phyloP scores from a whole-genome alignment of 30 jellyfish, hydroid and myxozoan genomes.

The Catostylus mosaicus region DNA sequence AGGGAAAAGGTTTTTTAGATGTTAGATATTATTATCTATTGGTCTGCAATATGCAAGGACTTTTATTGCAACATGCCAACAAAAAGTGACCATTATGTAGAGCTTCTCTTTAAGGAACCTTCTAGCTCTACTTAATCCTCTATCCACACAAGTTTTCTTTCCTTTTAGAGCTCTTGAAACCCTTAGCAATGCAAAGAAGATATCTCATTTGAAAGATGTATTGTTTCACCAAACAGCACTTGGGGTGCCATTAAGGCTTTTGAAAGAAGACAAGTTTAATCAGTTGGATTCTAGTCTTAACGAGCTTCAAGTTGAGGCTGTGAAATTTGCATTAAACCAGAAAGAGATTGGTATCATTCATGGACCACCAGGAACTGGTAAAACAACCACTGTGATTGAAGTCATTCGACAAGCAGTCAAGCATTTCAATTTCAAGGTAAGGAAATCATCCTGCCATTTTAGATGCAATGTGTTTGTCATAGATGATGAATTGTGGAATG shows the following conservation, averaged over 20 bases:
- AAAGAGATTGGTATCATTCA: conserved; percentile 80
- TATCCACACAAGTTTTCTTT: not conserved
- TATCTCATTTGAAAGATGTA: conserved; percentile 56
- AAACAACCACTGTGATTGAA: conserved; percentile 93
- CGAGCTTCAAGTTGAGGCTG: conserved; percentile 82
- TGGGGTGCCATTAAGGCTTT: conserved; percentile 31
- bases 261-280: conserved; percentile 24
- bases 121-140: not conserved
- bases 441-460: too few relatives aligned
- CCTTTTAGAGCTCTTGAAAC: conserved; percentile 61
- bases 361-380: conserved; percentile 99
- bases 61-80: too few relatives aligned
- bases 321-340: conserved; percentile 81
- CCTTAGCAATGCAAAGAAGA: conserved; percentile 31
- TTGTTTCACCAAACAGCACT: conserved; percentile 32
- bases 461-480: too few relatives aligned
- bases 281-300: conserved; percentile 66
- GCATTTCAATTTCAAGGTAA: conserved; percentile 78
- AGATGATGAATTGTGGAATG: too few relatives aligned
- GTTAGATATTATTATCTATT: too few relatives aligned
- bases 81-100: too few relatives aligned
- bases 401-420: conserved; percentile 82
- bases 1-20: too few relatives aligned
- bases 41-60: too few relatives aligned
- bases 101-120: not conserved